Percentiles rank a stretch among this genome's conserved stretches.
Evolutionary conservation across 2,797 vertebrate genomes (phyloP).

Genomic region (Schizothorax lantsangensis): DNA sequence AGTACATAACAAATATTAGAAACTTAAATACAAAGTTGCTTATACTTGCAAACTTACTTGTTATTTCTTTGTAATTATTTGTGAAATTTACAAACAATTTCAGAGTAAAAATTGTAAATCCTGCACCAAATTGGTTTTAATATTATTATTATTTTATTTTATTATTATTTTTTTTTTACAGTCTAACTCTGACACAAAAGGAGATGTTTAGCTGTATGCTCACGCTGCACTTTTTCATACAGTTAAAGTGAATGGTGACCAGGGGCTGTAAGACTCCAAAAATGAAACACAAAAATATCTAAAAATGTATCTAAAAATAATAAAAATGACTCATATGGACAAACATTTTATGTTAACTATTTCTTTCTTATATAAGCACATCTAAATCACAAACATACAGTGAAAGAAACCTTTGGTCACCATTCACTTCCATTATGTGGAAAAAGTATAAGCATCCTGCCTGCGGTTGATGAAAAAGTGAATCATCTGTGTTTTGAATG

Average conservation of each 20-base stretch:
- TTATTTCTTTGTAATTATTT: too few species aligned
- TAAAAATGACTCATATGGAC: not conserved
- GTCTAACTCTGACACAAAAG: not conserved
- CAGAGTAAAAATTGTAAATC: too few species aligned
- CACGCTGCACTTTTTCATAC: not conserved
- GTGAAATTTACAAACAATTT: too few species aligned
- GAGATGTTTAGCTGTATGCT: not conserved
- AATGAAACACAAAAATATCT: not conserved
- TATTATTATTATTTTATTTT: too few species aligned
- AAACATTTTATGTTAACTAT: not conserved
- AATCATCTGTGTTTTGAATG: not conserved
- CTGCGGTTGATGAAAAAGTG: not conserved
- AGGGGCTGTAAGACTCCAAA: not conserved
- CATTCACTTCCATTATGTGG: not conserved
- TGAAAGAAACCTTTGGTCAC: not conserved
- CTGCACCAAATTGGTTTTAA: too few species aligned
- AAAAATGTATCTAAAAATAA: not conserved
- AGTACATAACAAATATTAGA: too few species aligned
- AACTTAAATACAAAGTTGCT: too few species aligned
- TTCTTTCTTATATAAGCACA: not conserved
- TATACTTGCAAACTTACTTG: too few species aligned
- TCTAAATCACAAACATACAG: not conserved
- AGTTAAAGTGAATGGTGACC: not conserved
- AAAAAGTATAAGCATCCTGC: not conserved
- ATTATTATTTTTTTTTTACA: too few species aligned